Base-by-base conservation (phyloP, 2,888 invertebrate species). In the Chloroclysta siterata region DNA sequence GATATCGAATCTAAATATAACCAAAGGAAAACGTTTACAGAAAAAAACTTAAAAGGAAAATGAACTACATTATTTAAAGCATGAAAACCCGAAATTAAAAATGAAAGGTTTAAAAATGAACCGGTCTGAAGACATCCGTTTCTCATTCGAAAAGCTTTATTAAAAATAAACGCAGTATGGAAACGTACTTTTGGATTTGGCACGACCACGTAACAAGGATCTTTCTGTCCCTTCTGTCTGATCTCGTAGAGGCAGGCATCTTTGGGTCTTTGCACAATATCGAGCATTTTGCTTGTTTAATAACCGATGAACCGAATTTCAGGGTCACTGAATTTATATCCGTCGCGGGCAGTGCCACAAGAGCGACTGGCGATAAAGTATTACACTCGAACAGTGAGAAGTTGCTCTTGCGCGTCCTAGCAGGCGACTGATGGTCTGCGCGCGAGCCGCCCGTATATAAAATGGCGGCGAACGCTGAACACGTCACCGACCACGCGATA, bases 181-280 rank as follows among this genome's bases (percentile, higher is more conserved):
- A 7, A 87, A 90, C 92, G 83, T 94, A 95, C 95, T 93, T 94
- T 94, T 90, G 95, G 91, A 94, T 95, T 93, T 78, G 95, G 94
- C 83, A 95, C 95, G 93, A 95, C 95, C 81, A 95, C 95, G 82
- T 95, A 95, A 93, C 95, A 95, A 82, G 95, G 94, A 72, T 95
- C 94, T 74, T 92, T 94, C 74, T 94, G 94, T 77, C 95, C 95
- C 85, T 94, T 94, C 81, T 95, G 95, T 86, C 94, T 94, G 83
- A 95, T 93, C 84, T 95, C 95, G 86, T 95, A 95, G 66, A 95
- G 93, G 90, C 94, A 94, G 82, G 93, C 94, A 89, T 93, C 89
- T 76, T 86, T 83, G 71, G 88, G 85, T 73, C 85, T 82, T 81
- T 89, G 88, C 78, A 86, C 87, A 75, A 90, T 80, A 76, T 90